Evolutionary conservation across 2,797 vertebrate genomes (phyloP), one percentile per base, ranked within the genome.

Genomic region (Acanthopagrus latus): DNA sequence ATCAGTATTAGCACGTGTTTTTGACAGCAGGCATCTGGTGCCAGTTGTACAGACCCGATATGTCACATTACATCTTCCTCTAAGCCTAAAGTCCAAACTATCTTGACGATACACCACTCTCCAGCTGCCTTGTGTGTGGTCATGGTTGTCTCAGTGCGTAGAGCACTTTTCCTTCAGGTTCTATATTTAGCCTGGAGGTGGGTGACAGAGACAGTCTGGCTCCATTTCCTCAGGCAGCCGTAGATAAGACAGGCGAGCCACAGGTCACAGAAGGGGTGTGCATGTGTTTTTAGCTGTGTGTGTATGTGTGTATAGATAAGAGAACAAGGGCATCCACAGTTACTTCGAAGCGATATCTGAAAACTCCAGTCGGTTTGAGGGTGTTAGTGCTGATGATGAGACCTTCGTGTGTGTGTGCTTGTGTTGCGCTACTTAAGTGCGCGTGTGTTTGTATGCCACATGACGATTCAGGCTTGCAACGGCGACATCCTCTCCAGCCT

Each of bases 161-260:
- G 64, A 90, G 69, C 84, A 71, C 72, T 88, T 87, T 87, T 87
- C 21, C 79, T 54, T 56, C 50, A 62, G 70, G 29, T 86, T 87
- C 92, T 92, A 92, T 88, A 90, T 92, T 92, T 92, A 90, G 89
- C 85, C 66, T 48, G 44, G 84, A 80, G 80, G 64, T 79, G 81
- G 88, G 76, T 90, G 88, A 92, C 82, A 82, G 78, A 87, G 86
- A 92, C 86, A 71, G 82, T 88, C 90, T 91, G 91, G 88, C 89
- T 92, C 88, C 86, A 88, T 91, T 88, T 90, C 88, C 90, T 89
- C 81, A 58, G 80, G 74, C 87, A 85, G 65, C 74, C 60, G n/a
- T 64, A 85, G 86, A 92, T 90, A 91, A 92, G 81, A 88, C 76
- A 74, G 70, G 43, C 64, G 59, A 86, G 76, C 71, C 75, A 81